These are phyloP conservation scores for Poliocrania exsul DNA, from an alignment of 2,797 vertebrate genomes.

Conservation along the genomic window DNA sequence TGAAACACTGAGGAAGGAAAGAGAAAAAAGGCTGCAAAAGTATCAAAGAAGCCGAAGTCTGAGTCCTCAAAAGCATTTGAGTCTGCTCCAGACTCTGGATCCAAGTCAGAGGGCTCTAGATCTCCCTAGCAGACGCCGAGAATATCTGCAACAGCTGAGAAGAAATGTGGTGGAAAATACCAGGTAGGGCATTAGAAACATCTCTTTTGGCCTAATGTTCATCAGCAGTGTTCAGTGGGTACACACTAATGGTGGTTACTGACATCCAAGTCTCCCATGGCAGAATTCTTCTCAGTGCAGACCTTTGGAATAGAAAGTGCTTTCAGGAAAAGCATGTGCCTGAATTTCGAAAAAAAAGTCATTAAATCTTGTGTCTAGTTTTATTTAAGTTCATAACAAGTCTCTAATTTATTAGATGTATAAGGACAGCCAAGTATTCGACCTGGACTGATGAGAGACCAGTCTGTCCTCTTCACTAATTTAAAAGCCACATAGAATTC, in stretches of 20 bases:
- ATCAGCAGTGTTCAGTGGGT: not conserved
- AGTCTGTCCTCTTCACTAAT: not conserved
- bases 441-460: not conserved
- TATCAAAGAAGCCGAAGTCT: conserved; percentile 84
- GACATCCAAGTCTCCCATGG: not conserved
- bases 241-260: not conserved
- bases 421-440: not conserved
- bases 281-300: not conserved
- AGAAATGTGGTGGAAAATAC: conserved; percentile 85
- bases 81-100: conserved; percentile 46
- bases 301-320: not conserved
- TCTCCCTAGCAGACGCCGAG: conserved; percentile 78
- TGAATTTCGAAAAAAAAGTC: not conserved
- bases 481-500: not conserved
- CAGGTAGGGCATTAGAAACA: conserved; percentile 74
- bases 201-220: not conserved
- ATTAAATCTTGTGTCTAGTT: not conserved
- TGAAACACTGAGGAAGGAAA: conserved; percentile 83
- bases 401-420: not conserved
- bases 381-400: not conserved
- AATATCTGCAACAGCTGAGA: conserved; percentile 85
- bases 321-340: not conserved
- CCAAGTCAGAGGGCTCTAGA: conserved; percentile 60
- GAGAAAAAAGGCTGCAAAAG: conserved; percentile 82
- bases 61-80: conserved; percentile 85